Base-by-base conservation (phyloP, 2,888 invertebrate species). In the Empis livida region DNA sequence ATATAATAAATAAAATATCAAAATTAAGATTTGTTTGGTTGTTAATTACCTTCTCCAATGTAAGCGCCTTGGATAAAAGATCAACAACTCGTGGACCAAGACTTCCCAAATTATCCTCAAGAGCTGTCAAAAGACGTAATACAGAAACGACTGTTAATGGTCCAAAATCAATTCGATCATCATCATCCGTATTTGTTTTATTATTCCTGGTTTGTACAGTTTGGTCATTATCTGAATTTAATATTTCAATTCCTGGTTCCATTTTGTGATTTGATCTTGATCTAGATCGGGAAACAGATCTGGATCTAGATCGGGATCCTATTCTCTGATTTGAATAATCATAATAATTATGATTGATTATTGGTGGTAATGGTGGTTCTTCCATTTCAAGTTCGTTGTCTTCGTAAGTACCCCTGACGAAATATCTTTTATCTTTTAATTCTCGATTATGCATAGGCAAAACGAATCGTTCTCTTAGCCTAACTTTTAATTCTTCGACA, bases 91-190 rank as follows among this genome's bases (percentile, higher is more conserved):
- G 81, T 0, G 87, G 86, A 0, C 87, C 88, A 20, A 89, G 70
- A 31, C 86, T 86, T 17, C 90, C 89, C 30, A 90, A 69, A 57
- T 83, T 80, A 55, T 81, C 81, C 61, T 90, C 89, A 10, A 90
- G 66, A 2, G 88, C 88, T 2, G 86, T 85, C 1, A 90, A 70
- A 48, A 85, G 70, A 10, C 89, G 73, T 45, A 90, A 67, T 37
- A 85, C 80, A 30, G 75, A 75, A 5, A 84, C 77, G 5, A 80
- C 71, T 54, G 72, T 72, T 17, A 16, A 5, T 5, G 42, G 10
- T 23, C 10, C 42, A 27, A 23, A 23, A 11, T 45, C 41, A 8
- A 16, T 16, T 3, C 14, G 23, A 30, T 39, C 42, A 16, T 47
- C 43, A 30, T 23, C 11, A 41, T 41, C 27, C n/a, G 27, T n/a